Conservation (phyloP, 2,888 invertebrate species). For the Cosmia pyralina region DNA sequence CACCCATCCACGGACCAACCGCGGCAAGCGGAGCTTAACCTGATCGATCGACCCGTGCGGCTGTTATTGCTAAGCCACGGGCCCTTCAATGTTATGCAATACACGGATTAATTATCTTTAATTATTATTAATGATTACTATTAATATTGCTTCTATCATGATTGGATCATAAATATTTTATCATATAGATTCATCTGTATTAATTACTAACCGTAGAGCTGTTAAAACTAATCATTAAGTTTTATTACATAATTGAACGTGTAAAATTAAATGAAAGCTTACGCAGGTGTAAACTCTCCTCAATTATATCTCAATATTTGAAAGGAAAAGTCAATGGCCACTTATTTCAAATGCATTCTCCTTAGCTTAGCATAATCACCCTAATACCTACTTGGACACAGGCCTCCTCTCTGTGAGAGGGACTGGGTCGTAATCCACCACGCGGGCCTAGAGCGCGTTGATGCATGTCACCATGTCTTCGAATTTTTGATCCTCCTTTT, state of each 20-base stretch:
- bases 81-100: no score
- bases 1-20: no score
- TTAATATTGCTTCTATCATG: background rate
- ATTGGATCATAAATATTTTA: slow-evolving; percentile 7
- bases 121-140: background rate
- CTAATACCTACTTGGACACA: background rate
- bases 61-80: no score
- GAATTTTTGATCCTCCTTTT: background rate
- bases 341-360: background rate
- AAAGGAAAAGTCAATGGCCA: background rate
- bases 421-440: background rate
- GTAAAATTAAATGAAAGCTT: background rate
- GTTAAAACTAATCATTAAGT: slow-evolving; percentile 1
- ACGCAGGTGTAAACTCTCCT: background rate
- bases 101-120: background rate
- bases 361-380: background rate
- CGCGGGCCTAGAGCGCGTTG: background rate
- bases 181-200: background rate
- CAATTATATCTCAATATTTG: background rate
- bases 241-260: background rate
- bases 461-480: background rate
- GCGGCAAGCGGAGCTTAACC: no score
- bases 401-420: background rate
- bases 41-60: no score
- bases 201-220: background rate